These are phyloP conservation scores for Pediacus dermestoides DNA, from an alignment of 2,888 invertebrate species.

Conservation along the genomic window DNA sequence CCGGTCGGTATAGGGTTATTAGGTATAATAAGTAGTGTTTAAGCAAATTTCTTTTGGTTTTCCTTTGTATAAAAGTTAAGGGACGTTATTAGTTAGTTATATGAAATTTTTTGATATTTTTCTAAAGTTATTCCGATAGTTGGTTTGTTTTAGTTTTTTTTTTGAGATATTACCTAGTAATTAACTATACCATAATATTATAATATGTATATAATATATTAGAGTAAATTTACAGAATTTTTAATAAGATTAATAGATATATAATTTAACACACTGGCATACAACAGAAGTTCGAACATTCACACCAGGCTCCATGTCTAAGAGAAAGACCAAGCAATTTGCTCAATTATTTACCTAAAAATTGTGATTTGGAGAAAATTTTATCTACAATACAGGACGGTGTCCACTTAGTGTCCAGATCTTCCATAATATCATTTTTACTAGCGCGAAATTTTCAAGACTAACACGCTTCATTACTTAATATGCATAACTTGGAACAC, in stretches of 20 bases:
- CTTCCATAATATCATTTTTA: too few relatives aligned
- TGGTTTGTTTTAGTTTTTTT: slow-evolving; percentile 23
- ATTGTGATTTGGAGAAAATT: too few relatives aligned
- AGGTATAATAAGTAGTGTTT: too few relatives aligned
- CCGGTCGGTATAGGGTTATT: too few relatives aligned
- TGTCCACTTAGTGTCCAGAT: too few relatives aligned
- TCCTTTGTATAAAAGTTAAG: slow-evolving; percentile 47
- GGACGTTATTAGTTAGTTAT: slow-evolving; percentile 49
- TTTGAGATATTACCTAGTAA: slow-evolving; percentile 44
- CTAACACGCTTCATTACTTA: too few relatives aligned
- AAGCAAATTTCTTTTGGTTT: slow-evolving; percentile 27
- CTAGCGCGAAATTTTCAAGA: too few relatives aligned
- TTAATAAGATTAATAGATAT: slow-evolving; percentile 43
- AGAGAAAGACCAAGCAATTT: slow-evolving; percentile 22
- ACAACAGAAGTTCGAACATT: slow-evolving; percentile 46
- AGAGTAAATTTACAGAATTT: slow-evolving; percentile 51
- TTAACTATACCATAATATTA: slow-evolving; percentile 47
- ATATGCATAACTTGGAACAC: too few relatives aligned
- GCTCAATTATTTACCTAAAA: too few relatives aligned
- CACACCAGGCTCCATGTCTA: slow-evolving; percentile 39
- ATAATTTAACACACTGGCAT: slow-evolving; percentile 48
- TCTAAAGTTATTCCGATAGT: slow-evolving; percentile 43
- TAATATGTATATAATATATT: slow-evolving; percentile 49
- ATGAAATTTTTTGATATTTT: slow-evolving; percentile 44
- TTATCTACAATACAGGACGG: too few relatives aligned